Evolutionary conservation across 2,797 vertebrate species (phyloP).

Genomic region (Enteromius unitaeniatus): DNA sequence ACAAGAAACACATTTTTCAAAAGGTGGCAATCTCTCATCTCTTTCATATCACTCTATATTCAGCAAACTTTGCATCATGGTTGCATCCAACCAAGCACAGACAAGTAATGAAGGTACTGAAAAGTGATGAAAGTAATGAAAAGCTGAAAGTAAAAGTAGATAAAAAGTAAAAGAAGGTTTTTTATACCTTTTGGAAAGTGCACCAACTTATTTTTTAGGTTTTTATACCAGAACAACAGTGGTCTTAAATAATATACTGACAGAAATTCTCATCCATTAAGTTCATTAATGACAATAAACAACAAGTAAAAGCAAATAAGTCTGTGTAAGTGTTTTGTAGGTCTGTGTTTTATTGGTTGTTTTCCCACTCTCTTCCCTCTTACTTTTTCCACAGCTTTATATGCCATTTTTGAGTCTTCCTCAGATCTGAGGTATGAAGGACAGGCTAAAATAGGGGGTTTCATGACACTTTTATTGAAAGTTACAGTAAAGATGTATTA

Average conservation of each 20-base stretch:
- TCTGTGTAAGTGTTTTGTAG: not conserved
- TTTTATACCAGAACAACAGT: not conserved
- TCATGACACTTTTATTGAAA: not conserved
- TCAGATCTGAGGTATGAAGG: not conserved
- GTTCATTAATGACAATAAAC: not conserved
- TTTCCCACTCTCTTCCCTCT: not conserved
- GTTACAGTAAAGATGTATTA: not conserved
- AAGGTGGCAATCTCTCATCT: not conserved
- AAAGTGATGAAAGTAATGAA: too few species aligned
- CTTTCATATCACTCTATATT: not conserved
- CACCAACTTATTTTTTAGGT: not conserved
- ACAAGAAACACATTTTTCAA: conserved; percentile 2
- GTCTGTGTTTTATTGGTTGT: not conserved
- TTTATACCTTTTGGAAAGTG: not conserved
- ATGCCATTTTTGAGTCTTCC: not conserved
- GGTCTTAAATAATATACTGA: not conserved
- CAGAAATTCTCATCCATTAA: not conserved
- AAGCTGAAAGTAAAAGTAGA: not conserved
- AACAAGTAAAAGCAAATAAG: not conserved
- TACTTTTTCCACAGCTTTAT: not conserved
- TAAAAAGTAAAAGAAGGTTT: too few species aligned
- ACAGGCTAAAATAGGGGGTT: not conserved
- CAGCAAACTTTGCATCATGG: not conserved
- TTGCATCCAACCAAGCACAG: not conserved
- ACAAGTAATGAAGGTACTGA: not conserved